Evolutionary conservation across 2,888 invertebrate genomes (phyloP), one percentile per base, ranked within the genome.

Genomic region (Palloptera scutellata): DNA sequence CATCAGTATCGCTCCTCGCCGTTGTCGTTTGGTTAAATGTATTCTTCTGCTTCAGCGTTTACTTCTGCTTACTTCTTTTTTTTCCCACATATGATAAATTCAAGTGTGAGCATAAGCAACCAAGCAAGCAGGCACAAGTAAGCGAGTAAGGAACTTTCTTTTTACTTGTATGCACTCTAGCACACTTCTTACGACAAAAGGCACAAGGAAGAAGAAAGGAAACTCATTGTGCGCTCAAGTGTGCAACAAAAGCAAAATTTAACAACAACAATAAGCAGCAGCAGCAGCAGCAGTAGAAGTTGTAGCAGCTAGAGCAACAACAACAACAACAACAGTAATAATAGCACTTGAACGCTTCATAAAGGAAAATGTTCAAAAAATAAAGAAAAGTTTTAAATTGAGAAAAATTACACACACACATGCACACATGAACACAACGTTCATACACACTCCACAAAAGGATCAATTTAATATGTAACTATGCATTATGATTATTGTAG

Each of bases 201-300:
- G 30, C 30, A 30, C 2, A 6, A 30, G 30, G 30, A 30, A 4
- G 30, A 30, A 30, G 30, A 30, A 30, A 30, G 30, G 30, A 30
- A 30, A 30, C 6, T 51, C 52, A 61, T 61, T 61, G 61, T 61
- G 61, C 61, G 13, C 61, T 61, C 51, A 71, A 64, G 67, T 61
- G 69, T 70, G 62, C 59, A 66, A 70, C 59, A 70, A 69, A 70
- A 66, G 66, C 67, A 67, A 59, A 69, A 71, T 64, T 71, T 69
- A 66, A 70, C 66, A 69, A 45, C 58, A 61, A 64, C 66, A 53
- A 61, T 61, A 70, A 65, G 62, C 57, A 65, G 59, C 58, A 62
- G 9, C 45, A 61, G 41, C n/a, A 61, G 43, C 52, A 61, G 51
- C 15, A n/a, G n/a, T n/a, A n/a, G 61, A 43, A 58, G 61, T 19